phyloP scores from a whole-genome alignment of 2,113 vertebrate genomes.

The Ptychochromis oligacanthus region DNA sequence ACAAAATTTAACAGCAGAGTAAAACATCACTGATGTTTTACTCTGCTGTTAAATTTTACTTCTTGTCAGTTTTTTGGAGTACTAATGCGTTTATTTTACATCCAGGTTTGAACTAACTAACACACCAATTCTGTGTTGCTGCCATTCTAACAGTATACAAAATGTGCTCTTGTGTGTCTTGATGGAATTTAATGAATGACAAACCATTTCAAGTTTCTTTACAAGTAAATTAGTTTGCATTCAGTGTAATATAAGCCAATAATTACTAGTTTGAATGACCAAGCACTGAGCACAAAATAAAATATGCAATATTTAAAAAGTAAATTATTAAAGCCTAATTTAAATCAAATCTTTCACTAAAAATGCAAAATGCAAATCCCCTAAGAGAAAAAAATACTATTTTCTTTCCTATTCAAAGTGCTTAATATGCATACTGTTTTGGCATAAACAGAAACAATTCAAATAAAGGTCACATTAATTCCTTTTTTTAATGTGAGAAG shows the following conservation, averaged over 20 bases:
- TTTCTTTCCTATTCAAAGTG: conserved; percentile 21
- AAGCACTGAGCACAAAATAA: neutral
- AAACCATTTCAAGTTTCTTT: neutral
- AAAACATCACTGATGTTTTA: conserved; percentile 1
- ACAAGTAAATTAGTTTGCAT: neutral
- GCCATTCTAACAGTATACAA: neutral
- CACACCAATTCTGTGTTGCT: neutral
- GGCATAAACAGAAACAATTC: conserved; percentile 34
- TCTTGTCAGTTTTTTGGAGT: neutral
- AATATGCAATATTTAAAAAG: conserved; percentile 7
- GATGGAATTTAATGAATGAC: neutral
- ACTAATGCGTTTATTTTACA: neutral
- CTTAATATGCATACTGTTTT: conserved; percentile 34
- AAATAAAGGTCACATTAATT: conserved; percentile 66
- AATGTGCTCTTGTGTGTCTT: neutral
- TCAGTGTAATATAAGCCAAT: neutral
- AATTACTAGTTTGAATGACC: neutral
- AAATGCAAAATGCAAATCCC: conserved; percentile 14
- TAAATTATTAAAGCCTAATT: conserved; percentile 5
- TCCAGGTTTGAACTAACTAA: neutral
- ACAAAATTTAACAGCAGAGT: neutral
- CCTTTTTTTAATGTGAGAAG: too few species aligned
- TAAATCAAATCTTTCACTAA: neutral
- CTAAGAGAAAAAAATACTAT: neutral
- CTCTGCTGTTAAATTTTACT: too few species aligned